Conservation (phyloP, 2,113 vertebrate genomes). For the Corythornis cristatus region DNA sequence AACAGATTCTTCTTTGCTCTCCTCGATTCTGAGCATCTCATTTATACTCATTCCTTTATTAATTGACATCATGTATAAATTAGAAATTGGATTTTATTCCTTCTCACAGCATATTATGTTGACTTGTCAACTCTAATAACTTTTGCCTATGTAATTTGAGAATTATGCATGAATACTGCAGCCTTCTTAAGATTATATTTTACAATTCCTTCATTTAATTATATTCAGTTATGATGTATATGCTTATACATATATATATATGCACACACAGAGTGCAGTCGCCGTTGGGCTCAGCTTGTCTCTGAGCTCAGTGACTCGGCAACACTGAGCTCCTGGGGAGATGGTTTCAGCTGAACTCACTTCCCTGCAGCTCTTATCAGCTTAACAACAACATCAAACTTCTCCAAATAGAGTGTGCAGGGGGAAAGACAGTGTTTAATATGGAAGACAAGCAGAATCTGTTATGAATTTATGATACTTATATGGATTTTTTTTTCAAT, state of each 20-base stretch:
- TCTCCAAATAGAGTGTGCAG: background rate
- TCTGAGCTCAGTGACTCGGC: background rate
- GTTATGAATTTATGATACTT: background rate
- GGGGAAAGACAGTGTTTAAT: background rate
- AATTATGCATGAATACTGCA: background rate
- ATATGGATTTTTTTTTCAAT: background rate
- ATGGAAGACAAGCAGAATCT: background rate
- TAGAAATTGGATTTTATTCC: background rate
- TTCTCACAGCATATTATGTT: background rate
- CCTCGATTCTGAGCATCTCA: background rate
- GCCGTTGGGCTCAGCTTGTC: background rate
- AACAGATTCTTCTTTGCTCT: background rate
- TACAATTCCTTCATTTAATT: background rate
- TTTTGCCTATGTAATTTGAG: background rate
- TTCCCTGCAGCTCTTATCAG: background rate
- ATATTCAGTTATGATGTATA: background rate
- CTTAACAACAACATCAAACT: background rate
- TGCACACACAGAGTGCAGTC: background rate
- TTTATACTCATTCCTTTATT: conserved; percentile 3
- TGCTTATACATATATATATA: background rate
- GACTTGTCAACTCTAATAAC: background rate
- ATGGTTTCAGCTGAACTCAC: background rate
- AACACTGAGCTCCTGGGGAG: background rate
- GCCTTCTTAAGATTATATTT: background rate
- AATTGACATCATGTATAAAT: background rate